These are phyloP conservation scores for Drosophila hamatofila DNA, from an alignment of 2,888 invertebrate species.

Conservation along the genomic window DNA sequence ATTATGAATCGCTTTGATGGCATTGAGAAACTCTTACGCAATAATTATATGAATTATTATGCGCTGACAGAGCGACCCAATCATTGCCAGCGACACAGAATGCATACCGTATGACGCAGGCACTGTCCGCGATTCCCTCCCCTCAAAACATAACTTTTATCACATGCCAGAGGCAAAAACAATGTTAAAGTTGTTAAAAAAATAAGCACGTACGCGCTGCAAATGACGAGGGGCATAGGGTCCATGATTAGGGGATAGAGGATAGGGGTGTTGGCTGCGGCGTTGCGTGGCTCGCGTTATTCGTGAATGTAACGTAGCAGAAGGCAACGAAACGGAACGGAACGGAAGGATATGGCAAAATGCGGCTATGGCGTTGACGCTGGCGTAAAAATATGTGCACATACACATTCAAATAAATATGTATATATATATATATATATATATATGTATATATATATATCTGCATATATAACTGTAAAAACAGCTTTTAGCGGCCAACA, in stretches of 20 bases:
- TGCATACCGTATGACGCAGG: slow-evolving; percentile 53
- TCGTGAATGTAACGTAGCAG: slow-evolving; percentile 41
- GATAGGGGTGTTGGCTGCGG: neutral
- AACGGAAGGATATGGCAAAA: slow-evolving; percentile 78
- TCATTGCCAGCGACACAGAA: slow-evolving; percentile 45
- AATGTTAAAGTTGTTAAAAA: slow-evolving; percentile 76
- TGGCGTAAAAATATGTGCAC: slow-evolving; percentile 51
- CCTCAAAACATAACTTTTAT: slow-evolving; percentile 62
- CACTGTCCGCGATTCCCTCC: slow-evolving; percentile 22
- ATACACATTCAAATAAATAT: slow-evolving; percentile 20
- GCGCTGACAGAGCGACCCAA: slow-evolving; percentile 34
- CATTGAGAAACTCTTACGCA: slow-evolving; percentile 31
- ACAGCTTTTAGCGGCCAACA: slow-evolving; percentile 79
- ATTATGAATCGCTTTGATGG: slow-evolving; percentile 1
- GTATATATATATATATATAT: neutral
- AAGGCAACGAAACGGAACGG: slow-evolving; percentile 28
- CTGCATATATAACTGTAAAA: slow-evolving; percentile 71
- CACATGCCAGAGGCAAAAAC: slow-evolving; percentile 65
- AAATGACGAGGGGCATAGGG: slow-evolving; percentile 57
- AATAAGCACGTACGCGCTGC: slow-evolving; percentile 76
- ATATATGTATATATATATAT: slow-evolving; percentile 7
- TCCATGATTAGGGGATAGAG: slow-evolving; percentile 3
- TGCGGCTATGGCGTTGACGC: slow-evolving; percentile 65
- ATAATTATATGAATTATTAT: slow-evolving; percentile 51
- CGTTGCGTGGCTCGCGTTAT: slow-evolving; percentile 36